A percentile compares a stretch with the other conserved stretches of the same genome.
These are phyloP conservation scores for Nomia melanderi DNA, from an alignment of 1,140 invertebrate species.

Conservation along the genomic window DNA sequence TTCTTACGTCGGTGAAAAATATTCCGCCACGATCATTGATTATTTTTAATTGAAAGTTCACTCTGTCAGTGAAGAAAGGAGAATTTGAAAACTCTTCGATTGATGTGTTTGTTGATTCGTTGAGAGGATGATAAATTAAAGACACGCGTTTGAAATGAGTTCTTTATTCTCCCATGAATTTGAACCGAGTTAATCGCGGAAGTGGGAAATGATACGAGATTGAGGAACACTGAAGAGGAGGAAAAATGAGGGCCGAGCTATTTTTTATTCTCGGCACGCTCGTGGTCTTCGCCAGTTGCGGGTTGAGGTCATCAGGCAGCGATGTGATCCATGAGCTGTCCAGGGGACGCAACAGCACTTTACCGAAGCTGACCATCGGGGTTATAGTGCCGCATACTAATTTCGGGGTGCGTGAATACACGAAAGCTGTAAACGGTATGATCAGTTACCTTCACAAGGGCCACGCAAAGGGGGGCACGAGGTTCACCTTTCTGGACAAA, in stretches of 20 bases:
- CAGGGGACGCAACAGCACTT: slow-evolving; percentile 47
- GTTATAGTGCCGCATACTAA: slow-evolving; percentile 85
- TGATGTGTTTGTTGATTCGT: not conserved
- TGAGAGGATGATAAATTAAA: not conserved
- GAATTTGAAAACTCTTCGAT: not conserved
- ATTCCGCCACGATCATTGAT: not conserved
- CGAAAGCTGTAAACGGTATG: slow-evolving; percentile 85
- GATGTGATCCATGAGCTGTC: slow-evolving; percentile 5
- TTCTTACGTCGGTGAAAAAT: not conserved
- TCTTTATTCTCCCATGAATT: not conserved
- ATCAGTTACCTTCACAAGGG: slow-evolving; percentile 83
- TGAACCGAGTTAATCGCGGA: not conserved
- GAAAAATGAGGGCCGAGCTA: slow-evolving; percentile 65
- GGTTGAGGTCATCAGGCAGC: slow-evolving; percentile 36
- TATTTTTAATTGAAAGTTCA: not conserved
- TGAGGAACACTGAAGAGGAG: not conserved
- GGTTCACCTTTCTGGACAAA: slow-evolving; percentile 84
- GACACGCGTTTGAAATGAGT: not conserved
- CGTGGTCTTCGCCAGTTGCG: slow-evolving; percentile 49
- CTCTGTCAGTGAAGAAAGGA: not conserved
- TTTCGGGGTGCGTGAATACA: slow-evolving; percentile 86
- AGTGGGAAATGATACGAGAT: not conserved
- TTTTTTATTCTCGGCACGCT: slow-evolving; percentile 63
- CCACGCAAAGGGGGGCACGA: slow-evolving; percentile 76
- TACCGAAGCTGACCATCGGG: slow-evolving; percentile 81